phyloP scores from a whole-genome alignment of 92 coral and sea anemone species.

The Epizoanthus scotinus region DNA sequence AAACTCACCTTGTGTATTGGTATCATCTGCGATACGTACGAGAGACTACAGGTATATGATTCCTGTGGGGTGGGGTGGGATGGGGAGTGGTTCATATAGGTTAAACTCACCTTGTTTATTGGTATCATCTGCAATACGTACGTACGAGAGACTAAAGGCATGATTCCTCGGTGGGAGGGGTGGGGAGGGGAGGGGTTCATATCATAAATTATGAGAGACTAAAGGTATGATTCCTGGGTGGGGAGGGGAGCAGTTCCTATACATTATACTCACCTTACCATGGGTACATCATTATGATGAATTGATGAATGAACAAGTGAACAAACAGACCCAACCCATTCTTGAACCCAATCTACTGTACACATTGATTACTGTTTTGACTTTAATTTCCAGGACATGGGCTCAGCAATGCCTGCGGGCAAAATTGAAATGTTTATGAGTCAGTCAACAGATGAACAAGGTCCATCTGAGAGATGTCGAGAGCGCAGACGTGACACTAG shows the following conservation, averaged over 20 bases:
- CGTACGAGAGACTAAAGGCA: constrained; percentile 82
- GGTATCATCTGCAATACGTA: constrained; percentile 93
- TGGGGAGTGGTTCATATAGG: constrained; percentile 58
- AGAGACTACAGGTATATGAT: constrained; percentile 72
- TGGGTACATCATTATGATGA: no score
- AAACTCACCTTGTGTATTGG: constrained; percentile 86
- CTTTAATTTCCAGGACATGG: constrained; percentile 67
- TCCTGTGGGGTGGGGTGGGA: neutral
- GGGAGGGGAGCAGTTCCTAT: constrained; percentile 47
- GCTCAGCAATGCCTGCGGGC: constrained; percentile 52
- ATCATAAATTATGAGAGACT: no score
- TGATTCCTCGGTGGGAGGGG: no score
- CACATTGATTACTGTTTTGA: no score
- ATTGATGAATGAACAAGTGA: no score
- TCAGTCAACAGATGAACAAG: constrained; percentile 32
- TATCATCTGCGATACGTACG: constrained; percentile 86
- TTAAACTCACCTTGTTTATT: constrained; percentile 79
- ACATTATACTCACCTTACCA: no score
- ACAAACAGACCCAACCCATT: no score
- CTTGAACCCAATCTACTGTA: no score
- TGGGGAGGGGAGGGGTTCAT: no score
- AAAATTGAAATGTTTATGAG: constrained; percentile 55
- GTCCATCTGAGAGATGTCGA: neutral
- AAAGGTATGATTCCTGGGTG: constrained; percentile 66
- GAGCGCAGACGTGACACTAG: neutral